phyloP scores from a whole-genome alignment of 1,140 invertebrate species.

The Heliconius eleuchia region DNA sequence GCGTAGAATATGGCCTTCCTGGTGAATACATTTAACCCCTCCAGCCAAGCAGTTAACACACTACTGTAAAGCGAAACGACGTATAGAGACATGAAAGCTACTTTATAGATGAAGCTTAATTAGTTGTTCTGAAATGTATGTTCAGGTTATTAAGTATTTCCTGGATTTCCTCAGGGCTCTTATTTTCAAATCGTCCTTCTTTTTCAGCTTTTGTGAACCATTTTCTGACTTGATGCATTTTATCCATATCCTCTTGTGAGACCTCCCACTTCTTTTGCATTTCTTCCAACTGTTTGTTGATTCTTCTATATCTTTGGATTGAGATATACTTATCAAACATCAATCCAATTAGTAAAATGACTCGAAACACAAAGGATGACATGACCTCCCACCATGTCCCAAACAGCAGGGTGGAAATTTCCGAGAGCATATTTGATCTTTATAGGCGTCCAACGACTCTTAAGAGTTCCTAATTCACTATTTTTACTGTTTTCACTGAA shows the following conservation, averaged over 20 bases:
- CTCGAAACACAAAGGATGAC: neutral
- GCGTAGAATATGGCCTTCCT: neutral
- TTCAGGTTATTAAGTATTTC: neutral
- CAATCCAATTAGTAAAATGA: neutral
- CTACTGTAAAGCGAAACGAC: neutral
- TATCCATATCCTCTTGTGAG: neutral
- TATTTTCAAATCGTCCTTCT: neutral
- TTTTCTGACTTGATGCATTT: neutral
- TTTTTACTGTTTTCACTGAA: neutral
- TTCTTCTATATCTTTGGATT: neutral
- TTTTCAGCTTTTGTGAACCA: neutral
- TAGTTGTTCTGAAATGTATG: neutral
- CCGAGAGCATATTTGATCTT: neutral
- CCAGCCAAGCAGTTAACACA: neutral
- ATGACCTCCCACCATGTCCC: neutral
- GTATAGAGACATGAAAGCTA: neutral
- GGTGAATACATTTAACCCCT: neutral
- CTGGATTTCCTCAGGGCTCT: neutral
- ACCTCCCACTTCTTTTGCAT: conserved; percentile 1
- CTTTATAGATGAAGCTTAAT: neutral
- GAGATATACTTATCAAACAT: neutral
- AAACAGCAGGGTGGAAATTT: neutral
- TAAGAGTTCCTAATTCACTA: neutral
- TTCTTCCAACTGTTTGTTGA: neutral
- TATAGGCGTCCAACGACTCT: neutral